phyloP scores from a whole-genome alignment of 2,888 invertebrate genomes.

The Ectemnius lituratus region DNA sequence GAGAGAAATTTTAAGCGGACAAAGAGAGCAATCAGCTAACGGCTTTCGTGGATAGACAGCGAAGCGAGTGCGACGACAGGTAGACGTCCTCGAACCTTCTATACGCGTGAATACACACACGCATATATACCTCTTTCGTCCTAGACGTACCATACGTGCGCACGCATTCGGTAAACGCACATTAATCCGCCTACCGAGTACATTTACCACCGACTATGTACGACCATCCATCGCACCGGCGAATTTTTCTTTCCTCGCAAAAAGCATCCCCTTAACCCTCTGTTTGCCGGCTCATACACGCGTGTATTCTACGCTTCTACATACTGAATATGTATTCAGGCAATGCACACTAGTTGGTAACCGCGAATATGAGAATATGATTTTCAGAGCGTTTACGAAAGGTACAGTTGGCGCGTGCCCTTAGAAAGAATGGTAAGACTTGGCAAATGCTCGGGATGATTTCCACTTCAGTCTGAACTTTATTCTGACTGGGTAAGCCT shows the following conservation, averaged over 20 bases:
- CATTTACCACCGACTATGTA: slow-evolving; percentile 59
- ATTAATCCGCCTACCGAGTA: slow-evolving; percentile 69
- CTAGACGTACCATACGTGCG: slow-evolving; percentile 26
- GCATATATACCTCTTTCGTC: neutral
- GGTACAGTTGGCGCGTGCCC: too few relatives aligned
- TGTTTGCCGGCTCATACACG: too few relatives aligned
- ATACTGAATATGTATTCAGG: too few relatives aligned
- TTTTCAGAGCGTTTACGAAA: too few relatives aligned
- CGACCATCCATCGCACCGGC: slow-evolving; percentile 61
- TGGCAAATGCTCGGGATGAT: slow-evolving; percentile 52
- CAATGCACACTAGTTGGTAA: too few relatives aligned
- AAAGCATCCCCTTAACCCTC: slow-evolving; percentile 19
- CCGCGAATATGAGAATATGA: too few relatives aligned
- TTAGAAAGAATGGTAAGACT: neutral
- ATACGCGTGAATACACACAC: slow-evolving; percentile 12
- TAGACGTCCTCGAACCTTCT: neutral
- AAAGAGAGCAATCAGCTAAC: too few relatives aligned
- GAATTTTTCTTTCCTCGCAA: slow-evolving; percentile 62
- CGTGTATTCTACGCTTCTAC: too few relatives aligned
- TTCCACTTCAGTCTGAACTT: slow-evolving; percentile 49
- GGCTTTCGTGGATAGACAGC: too few relatives aligned
- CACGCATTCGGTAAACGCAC: slow-evolving; percentile 68
- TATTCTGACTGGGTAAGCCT: slow-evolving; percentile 13
- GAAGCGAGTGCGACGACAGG: neutral
- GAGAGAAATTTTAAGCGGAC: slow-evolving; percentile 15